Percentiles rank a stretch among this genome's conserved stretches.
Evolutionary conservation across 2,797 vertebrate species (phyloP).

Genomic region (Mus minutoides): DNA sequence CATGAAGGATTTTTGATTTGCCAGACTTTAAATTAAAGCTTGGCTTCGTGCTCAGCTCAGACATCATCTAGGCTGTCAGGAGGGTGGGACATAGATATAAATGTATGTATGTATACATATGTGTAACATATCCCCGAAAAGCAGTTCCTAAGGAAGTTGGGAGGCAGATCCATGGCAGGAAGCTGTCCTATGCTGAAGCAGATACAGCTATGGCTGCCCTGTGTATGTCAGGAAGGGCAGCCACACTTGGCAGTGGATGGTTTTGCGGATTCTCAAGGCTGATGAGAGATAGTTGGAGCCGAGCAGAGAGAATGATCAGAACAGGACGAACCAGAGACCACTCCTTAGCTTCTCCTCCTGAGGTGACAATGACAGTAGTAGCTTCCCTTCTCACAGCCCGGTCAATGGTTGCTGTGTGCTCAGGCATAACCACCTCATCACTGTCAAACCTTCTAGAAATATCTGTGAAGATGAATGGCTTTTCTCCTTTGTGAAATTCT

Average conservation of each 20-base stretch:
- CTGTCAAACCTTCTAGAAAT: not conserved
- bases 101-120: no score
- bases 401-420: not conserved
- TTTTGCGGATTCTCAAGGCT: not conserved
- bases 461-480: not conserved
- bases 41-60: not conserved
- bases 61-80: not conserved
- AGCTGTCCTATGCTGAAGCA: not conserved
- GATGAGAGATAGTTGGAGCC: not conserved
- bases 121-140: not conserved
- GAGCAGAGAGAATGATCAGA: not conserved
- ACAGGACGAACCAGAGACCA: not conserved
- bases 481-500: conserved; percentile 40
- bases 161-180: not conserved
- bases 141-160: not conserved
- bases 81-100: not conserved
- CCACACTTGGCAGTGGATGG: not conserved
- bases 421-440: not conserved
- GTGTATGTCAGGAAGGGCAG: not conserved
- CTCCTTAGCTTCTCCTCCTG: accelerated
- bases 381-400: not conserved
- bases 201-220: not conserved
- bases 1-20: not conserved
- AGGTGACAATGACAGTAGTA: not conserved
- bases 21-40: not conserved